These are phyloP conservation scores for Tyria jacobaeae DNA, from an alignment of 2,888 invertebrate genomes.

Conservation along the genomic window DNA sequence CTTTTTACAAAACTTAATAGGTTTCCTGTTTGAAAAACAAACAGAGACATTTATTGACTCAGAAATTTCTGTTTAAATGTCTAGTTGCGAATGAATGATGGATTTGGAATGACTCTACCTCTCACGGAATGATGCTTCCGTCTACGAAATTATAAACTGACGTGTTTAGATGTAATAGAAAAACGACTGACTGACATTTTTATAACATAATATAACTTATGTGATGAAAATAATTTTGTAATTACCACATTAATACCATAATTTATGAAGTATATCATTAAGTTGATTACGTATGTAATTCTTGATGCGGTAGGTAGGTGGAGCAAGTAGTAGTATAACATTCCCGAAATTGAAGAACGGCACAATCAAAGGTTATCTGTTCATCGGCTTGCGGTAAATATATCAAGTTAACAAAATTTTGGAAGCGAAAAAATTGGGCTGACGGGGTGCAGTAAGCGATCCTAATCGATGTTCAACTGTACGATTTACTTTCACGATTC, in stretches of 20 bases:
- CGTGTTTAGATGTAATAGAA: constrained; percentile 1
- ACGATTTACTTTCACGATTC: constrained; percentile 70
- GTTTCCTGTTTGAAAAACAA: constrained; percentile 86
- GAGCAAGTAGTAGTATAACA: constrained; percentile 20
- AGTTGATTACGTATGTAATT: constrained; percentile 6
- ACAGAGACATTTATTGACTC: constrained; percentile 82
- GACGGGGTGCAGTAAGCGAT: constrained; percentile 80
- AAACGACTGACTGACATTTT: constrained; percentile 16
- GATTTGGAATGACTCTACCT: constrained; percentile 78
- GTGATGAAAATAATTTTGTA: constrained; percentile 48
- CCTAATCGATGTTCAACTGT: constrained; percentile 75
- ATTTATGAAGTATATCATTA: constrained; percentile 11
- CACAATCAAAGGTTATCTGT: constrained; percentile 64
- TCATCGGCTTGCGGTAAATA: constrained; percentile 76
- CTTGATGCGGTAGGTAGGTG: constrained; percentile 10
- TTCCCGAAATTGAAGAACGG: constrained; percentile 39
- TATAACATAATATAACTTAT: constrained; percentile 17
- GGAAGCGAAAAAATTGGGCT: constrained; percentile 69
- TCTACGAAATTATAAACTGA: constrained; percentile 55
- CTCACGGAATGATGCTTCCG: constrained; percentile 71
- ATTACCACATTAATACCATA: constrained; percentile 18
- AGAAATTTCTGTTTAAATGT: constrained; percentile 73
- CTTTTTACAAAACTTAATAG: constrained; percentile 79
- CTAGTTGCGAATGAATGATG: constrained; percentile 83
- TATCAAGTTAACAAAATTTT: constrained; percentile 74